Percentiles rank a stretch among this genome's conserved stretches.
phyloP scores from a whole-genome alignment of 2,113 vertebrate species.

The Anarhynchus alexandrinus region DNA sequence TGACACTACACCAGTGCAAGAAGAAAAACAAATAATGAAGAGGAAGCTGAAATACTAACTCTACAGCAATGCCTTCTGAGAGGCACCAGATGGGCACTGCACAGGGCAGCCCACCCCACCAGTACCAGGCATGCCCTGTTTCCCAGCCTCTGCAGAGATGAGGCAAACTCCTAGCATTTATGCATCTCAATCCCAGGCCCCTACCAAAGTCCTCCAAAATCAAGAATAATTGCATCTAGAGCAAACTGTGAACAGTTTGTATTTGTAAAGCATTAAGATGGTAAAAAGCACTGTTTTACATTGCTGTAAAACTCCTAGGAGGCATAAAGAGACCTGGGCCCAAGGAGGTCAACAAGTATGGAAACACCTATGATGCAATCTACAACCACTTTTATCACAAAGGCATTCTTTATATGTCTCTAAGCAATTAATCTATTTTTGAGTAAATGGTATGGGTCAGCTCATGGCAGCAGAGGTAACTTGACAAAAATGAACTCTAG shows the following conservation, averaged over 20 bases:
- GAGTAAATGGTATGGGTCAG: not conserved
- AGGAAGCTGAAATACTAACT: not conserved
- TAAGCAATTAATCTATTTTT: not conserved
- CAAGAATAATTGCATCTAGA: not conserved
- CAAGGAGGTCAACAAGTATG: not conserved
- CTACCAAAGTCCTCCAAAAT: not conserved
- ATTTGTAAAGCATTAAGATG: not conserved
- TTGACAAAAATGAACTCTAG: not conserved
- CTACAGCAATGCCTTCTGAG: not conserved
- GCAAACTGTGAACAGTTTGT: not conserved
- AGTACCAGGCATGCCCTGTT: not conserved
- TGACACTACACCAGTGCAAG: not conserved
- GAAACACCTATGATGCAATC: not conserved
- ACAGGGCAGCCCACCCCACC: not conserved
- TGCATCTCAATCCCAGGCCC: not conserved
- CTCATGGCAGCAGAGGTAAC: not conserved
- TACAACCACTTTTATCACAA: not conserved
- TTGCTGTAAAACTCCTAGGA: not conserved
- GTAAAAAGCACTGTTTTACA: not conserved
- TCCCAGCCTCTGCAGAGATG: not conserved
- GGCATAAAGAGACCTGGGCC: not conserved
- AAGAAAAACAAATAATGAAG: not conserved
- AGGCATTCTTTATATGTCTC: not conserved
- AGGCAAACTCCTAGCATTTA: not conserved
- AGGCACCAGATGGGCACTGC: not conserved